Evolutionary conservation across 2,888 invertebrate species (phyloP).

Genomic region (Lomographa bimaculata): DNA sequence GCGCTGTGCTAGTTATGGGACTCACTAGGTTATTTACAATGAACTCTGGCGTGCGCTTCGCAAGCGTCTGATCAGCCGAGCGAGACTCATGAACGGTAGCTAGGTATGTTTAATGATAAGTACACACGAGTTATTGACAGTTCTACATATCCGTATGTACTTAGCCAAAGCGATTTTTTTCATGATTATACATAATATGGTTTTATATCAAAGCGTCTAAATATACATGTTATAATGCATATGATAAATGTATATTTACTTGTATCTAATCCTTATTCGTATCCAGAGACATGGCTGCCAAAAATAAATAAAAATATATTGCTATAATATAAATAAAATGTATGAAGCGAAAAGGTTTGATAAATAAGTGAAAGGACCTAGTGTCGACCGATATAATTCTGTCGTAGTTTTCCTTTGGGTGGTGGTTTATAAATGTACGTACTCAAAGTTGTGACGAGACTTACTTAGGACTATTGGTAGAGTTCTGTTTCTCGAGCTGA

Average conservation of each 20-base stretch:
- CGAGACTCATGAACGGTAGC: constrained; percentile 26
- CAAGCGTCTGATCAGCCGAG: constrained; percentile 36
- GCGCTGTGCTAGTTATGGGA: constrained; percentile 51
- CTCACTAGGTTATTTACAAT: constrained; percentile 55
- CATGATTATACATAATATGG: constrained; percentile 27
- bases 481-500: constrained; percentile 94
- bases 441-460: constrained; percentile 37
- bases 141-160: constrained; percentile 30
- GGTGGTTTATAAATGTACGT: constrained; percentile 6
- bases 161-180: constrained; percentile 29
- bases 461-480: constrained; percentile 91
- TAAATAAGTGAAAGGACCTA: constrained; percentile 19
- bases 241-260: constrained; percentile 65
- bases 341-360: constrained; percentile 53
- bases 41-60: constrained; percentile 37
- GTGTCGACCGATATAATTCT: constrained; percentile 16
- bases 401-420: constrained; percentile 9
- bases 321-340: constrained; percentile 48
- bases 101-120: constrained; percentile 30
- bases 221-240: constrained; percentile 59
- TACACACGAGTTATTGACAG: constrained; percentile 34
- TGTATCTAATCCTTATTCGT: constrained; percentile 68
- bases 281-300: constrained; percentile 73
- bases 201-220: constrained; percentile 59
- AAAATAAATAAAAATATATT: constrained; percentile 69